Conservation (phyloP, 2,797 vertebrate genomes). For the Megalops cyprinoides region DNA sequence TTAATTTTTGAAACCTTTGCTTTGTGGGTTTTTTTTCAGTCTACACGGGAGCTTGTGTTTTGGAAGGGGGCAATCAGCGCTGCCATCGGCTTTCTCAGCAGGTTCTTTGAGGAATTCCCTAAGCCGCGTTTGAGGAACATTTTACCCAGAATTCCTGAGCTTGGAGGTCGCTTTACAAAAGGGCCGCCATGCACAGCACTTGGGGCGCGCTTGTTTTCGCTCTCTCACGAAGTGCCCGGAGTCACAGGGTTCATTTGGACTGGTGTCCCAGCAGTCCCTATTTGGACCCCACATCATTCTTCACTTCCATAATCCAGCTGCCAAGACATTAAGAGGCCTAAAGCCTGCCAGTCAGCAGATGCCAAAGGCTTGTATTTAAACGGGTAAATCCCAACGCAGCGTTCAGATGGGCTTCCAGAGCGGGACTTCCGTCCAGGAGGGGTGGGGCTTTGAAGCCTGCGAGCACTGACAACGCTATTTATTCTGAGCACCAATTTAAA, state of each 20-base stretch:
- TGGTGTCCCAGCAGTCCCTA: slow-evolving; percentile 36
- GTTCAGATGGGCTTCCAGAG: slow-evolving; percentile 39
- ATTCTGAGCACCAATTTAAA: slow-evolving; percentile 40
- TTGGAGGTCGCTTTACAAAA: background rate
- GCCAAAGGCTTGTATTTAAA: slow-evolving; percentile 53
- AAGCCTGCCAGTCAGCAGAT: slow-evolving; percentile 52
- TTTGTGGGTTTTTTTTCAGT: too few species aligned
- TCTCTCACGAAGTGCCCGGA: too few species aligned
- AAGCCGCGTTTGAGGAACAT: slow-evolving; percentile 7
- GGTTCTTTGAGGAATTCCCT: background rate
- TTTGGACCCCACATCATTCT: slow-evolving; percentile 48
- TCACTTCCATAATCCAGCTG: slow-evolving; percentile 48
- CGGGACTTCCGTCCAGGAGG: slow-evolving; percentile 4
- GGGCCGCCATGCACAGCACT: background rate
- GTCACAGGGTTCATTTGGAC: slow-evolving; percentile 54
- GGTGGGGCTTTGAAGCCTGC: background rate
- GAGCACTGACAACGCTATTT: slow-evolving; percentile 46
- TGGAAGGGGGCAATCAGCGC: background rate
- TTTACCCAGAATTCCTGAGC: background rate
- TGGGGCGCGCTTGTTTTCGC: slow-evolving; percentile 19
- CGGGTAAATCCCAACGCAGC: slow-evolving; percentile 29
- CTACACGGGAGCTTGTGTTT: background rate
- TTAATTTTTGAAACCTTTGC: too few species aligned
- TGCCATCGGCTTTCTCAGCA: background rate
- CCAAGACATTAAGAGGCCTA: slow-evolving; percentile 47